These are phyloP conservation scores for Thalassoma bifasciatum DNA, from an alignment of 2,113 vertebrate genomes.

Conservation along the genomic window DNA sequence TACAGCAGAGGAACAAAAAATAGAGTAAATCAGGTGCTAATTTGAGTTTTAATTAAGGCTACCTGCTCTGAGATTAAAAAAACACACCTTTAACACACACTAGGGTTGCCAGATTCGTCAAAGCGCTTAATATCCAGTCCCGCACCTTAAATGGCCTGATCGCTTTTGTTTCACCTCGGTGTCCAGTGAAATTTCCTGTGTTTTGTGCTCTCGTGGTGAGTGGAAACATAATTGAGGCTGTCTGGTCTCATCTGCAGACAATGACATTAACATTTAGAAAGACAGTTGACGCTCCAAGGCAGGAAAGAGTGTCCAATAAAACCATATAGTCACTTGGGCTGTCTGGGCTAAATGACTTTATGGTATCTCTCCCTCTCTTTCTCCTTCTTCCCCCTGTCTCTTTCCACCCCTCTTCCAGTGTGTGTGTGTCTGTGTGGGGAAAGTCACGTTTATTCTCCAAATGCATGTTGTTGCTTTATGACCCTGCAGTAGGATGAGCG, in stretches of 20 bases:
- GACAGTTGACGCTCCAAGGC: constrained; percentile 56
- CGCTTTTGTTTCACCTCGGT: constrained; percentile 2
- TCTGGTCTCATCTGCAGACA: constrained; percentile 69
- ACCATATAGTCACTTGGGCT: constrained; percentile 64
- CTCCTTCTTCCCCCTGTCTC: constrained; percentile 15
- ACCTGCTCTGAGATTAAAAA: neutral
- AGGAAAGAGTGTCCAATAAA: constrained; percentile 75
- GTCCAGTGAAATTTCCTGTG: constrained; percentile 19
- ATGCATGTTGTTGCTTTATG: constrained; percentile 80
- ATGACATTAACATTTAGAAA: constrained; percentile 74
- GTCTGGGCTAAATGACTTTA: constrained; percentile 80
- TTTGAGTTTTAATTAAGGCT: neutral
- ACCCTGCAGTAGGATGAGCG: constrained; percentile 72
- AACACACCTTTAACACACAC: too few species aligned
- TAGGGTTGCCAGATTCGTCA: too few species aligned
- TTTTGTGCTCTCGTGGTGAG: constrained; percentile 38
- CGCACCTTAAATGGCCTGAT: too few species aligned
- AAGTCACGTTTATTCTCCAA: constrained; percentile 83
- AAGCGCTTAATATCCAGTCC: neutral
- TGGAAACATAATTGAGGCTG: constrained; percentile 34
- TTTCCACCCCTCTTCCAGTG: neutral
- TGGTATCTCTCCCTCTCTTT: constrained; percentile 21
- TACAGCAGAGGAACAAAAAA: neutral
- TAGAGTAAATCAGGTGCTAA: too few species aligned
- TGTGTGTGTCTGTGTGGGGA: constrained; percentile 34